phyloP scores from a whole-genome alignment of 2,113 vertebrate species.

The Polypterus bichir region DNA sequence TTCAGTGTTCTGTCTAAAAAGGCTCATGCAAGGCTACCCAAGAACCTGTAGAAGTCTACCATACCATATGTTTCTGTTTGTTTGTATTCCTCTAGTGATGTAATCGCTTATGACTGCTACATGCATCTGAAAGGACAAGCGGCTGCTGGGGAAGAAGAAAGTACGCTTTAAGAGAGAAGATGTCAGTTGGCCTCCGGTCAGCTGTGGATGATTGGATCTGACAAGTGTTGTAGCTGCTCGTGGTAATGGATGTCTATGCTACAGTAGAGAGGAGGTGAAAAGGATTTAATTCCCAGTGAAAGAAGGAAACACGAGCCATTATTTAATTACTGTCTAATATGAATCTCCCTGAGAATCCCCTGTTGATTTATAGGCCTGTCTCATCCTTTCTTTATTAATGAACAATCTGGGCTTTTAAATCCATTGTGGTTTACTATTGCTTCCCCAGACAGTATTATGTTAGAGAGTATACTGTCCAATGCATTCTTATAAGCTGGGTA shows the following conservation, averaged over 20 bases:
- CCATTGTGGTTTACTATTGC: constrained; percentile 29
- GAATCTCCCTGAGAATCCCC: constrained; percentile 41
- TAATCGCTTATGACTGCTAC: constrained; percentile 72
- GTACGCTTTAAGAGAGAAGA: constrained; percentile 56
- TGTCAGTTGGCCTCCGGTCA: constrained; percentile 57
- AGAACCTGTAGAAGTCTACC: constrained; percentile 47
- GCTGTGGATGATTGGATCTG: constrained; percentile 69
- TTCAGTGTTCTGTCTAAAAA: background rate
- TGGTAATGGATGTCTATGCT: constrained; percentile 71
- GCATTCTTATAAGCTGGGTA: constrained; percentile 1
- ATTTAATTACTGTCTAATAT: constrained; percentile 66
- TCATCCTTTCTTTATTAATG: constrained; percentile 56
- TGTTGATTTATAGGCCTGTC: constrained; percentile 40
- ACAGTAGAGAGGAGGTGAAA: constrained; percentile 54
- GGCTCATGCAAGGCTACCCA: background rate
- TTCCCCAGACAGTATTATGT: constrained; percentile 18
- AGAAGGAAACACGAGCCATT: constrained; percentile 58
- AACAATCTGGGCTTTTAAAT: constrained; percentile 50
- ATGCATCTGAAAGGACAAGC: constrained; percentile 62
- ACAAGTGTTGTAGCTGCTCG: constrained; percentile 82
- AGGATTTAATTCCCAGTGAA: constrained; percentile 63
- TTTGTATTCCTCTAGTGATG: constrained; percentile 65
- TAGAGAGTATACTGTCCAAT: constrained; percentile 11
- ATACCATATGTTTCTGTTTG: constrained; percentile 71
- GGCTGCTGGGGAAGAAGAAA: constrained; percentile 50